phyloP scores from a whole-genome alignment of 2,113 vertebrate species.

The Microtus pennsylvanicus region DNA sequence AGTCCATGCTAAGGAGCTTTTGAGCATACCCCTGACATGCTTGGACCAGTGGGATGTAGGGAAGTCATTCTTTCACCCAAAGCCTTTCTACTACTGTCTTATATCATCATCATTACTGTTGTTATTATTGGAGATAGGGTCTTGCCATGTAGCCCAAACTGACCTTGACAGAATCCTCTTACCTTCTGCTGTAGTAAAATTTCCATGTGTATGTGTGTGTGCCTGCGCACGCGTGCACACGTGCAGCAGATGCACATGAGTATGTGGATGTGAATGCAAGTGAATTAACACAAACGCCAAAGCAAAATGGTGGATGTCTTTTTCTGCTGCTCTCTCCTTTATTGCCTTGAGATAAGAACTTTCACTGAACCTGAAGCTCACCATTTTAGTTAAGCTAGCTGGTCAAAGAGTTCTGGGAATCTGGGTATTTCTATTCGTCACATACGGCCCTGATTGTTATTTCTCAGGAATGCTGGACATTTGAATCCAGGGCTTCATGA shows the following conservation, averaged over 20 bases:
- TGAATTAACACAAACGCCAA: not conserved
- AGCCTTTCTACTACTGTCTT: not conserved
- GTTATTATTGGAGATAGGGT: not conserved
- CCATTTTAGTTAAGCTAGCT: not conserved
- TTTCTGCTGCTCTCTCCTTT: not conserved
- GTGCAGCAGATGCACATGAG: too few species aligned
- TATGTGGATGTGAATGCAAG: not conserved
- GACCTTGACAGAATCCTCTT: not conserved
- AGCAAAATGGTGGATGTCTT: not conserved
- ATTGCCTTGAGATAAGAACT: not conserved
- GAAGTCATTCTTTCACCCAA: not conserved
- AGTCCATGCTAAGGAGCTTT: conserved; percentile 6
- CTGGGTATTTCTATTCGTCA: not conserved
- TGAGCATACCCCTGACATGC: conserved; percentile 26
- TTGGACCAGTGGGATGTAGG: not conserved
- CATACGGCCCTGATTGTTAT: not conserved
- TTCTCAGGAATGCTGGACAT: not conserved
- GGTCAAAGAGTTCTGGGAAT: not conserved
- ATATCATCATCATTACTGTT: not conserved
- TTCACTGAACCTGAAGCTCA: not conserved
- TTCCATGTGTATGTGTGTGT: not conserved
- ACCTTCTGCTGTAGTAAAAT: not conserved
- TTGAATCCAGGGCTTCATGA: not conserved
- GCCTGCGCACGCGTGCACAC: not conserved
- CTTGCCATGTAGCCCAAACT: not conserved